Percentiles rank a stretch among this genome's conserved stretches.
Evolutionary conservation across 2,113 vertebrate species (phyloP).

Genomic region (Lichenostomus cassidix): DNA sequence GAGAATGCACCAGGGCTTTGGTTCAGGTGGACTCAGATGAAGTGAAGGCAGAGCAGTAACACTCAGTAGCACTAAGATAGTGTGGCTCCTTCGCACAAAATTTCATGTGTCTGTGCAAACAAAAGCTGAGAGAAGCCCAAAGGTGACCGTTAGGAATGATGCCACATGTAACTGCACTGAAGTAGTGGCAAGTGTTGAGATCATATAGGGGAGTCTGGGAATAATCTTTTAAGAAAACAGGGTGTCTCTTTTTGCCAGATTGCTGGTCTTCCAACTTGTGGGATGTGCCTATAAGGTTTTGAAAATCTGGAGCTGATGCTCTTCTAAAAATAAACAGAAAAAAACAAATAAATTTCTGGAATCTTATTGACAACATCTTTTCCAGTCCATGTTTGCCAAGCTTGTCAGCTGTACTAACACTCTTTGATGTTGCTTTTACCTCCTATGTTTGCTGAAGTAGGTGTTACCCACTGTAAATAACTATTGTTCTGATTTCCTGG

Average conservation of each 20-base stretch:
- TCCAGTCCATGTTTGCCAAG: neutral
- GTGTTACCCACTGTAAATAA: slow-evolving; percentile 13
- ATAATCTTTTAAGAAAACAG: neutral
- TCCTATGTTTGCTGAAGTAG: neutral
- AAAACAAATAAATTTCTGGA: neutral
- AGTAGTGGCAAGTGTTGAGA: neutral
- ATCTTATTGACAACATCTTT: neutral
- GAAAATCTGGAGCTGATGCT: neutral
- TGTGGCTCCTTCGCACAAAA: neutral
- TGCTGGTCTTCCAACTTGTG: neutral
- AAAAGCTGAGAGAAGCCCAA: neutral
- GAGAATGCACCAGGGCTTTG: neutral
- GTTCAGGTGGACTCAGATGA: neutral
- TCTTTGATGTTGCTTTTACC: slow-evolving; percentile 16
- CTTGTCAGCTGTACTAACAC: slow-evolving; percentile 30
- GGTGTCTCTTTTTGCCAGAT: neutral
- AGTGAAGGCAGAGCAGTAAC: neutral
- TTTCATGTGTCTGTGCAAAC: neutral
- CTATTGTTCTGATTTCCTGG: slow-evolving; percentile 22
- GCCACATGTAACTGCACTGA: neutral
- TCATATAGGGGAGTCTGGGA: neutral
- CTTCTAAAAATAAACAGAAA: neutral
- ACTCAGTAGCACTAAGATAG: neutral
- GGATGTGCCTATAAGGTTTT: neutral
- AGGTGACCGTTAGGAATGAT: neutral